Base-by-base conservation (phyloP, 2,113 vertebrate genomes). In the Nestor notabilis region DNA sequence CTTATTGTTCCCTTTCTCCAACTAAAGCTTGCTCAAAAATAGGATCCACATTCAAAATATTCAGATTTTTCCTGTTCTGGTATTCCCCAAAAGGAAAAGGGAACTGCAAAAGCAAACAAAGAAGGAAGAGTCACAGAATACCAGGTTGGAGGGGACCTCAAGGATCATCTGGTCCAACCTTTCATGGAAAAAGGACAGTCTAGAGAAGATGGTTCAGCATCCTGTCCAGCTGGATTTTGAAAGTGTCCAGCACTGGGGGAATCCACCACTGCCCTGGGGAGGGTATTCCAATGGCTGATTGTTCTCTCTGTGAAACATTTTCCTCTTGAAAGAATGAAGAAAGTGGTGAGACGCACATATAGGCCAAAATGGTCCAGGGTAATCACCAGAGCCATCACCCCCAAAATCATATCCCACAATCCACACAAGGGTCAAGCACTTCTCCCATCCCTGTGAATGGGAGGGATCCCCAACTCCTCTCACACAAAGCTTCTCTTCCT, bases 371-470 rank as follows among this genome's bases (percentile, higher is more conserved):
- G 29, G 35, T 25, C 28, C 33, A 24, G 1, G 27, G 27, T 27
- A 17, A 60, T 29, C 17, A 50, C 15, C 41, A 50, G 49, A n/a
- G 23, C 20, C n/a, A 43, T 4, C 19, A 41, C 18, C 16, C 13
- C 13, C 19, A 29, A 3, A 69, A 52, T 47, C 60, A n/a, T 6
- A 9, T 5, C 46, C 41, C 24, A 20, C 11, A 10, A 27, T 17
- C 23, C 56, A 24, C 35, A 78, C 0, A 1, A 49, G 39, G 17
- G 6, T 53, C 47, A 46, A 70, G 63, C 28, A 65, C 55, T 80
- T 70, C 49, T 53, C 14, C 52, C 1, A 0, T 8, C 7, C 39
- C 35, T 28, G 7, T 10, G 17, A 35, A 27, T 2, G 31, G 11
- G 24, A 87, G 4, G 15, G 27, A 41, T 39, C 27, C 17, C 33